Evolutionary conservation across 1,140 invertebrate genomes (phyloP).

Genomic region (Aphelenchoides besseyi): DNA sequence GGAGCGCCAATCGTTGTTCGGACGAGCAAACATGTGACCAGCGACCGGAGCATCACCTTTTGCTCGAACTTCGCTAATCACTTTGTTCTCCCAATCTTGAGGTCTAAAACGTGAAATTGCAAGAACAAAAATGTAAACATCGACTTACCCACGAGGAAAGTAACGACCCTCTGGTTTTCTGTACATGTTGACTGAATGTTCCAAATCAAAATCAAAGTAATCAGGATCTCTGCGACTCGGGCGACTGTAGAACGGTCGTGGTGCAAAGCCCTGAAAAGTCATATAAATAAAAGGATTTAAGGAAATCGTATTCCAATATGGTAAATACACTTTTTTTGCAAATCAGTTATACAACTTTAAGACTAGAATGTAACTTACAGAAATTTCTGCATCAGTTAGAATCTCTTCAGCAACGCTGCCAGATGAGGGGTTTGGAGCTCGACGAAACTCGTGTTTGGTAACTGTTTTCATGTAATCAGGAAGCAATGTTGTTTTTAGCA

Average conservation of each 20-base stretch:
- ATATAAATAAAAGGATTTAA: neutral
- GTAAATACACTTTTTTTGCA: too few species aligned
- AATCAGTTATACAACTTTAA: neutral
- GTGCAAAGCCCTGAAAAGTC: constrained; percentile 48
- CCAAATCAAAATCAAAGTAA: constrained; percentile 61
- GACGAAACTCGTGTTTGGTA: constrained; percentile 53
- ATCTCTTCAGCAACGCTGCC: constrained; percentile 34
- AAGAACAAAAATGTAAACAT: neutral
- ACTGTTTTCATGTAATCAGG: constrained; percentile 51
- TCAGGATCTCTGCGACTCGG: constrained; percentile 58
- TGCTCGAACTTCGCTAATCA: constrained; percentile 44
- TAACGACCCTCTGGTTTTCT: constrained; percentile 52
- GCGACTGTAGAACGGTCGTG: constrained; percentile 59
- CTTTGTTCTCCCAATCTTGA: constrained; percentile 58
- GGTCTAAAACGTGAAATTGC: constrained; percentile 51
- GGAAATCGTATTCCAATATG: neutral
- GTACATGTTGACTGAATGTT: constrained; percentile 60
- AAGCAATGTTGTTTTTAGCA: constrained; percentile 51
- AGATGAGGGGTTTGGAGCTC: constrained; percentile 50
- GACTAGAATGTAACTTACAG: constrained; percentile 3
- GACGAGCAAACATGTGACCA: constrained; percentile 55
- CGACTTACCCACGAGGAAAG: constrained; percentile 46
- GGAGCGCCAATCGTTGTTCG: constrained; percentile 48
- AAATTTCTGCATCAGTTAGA: constrained; percentile 28
- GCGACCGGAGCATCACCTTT: constrained; percentile 59